Base-by-base conservation (phyloP, 2,888 invertebrate genomes). In the Hypomecis atomaria region DNA sequence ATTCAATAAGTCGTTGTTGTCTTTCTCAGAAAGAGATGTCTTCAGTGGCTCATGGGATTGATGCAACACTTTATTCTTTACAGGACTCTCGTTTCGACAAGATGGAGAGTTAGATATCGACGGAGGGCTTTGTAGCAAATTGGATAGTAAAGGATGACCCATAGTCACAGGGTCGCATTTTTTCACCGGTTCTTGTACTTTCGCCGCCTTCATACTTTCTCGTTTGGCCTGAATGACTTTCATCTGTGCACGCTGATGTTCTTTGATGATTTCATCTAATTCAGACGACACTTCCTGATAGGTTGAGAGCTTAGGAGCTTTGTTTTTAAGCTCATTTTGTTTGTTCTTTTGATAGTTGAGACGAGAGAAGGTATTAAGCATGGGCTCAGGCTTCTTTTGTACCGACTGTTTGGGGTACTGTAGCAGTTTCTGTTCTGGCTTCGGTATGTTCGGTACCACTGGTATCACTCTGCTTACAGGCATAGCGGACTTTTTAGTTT, bases 271-370 rank as follows among this genome's bases (percentile, higher is more conserved):
- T 64, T 71, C 74, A 59, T 70, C 71, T 36, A 67, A 40, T 48
- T 72, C 73, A 11, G 66, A 42, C 6, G 66, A 66, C 1, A 66
- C 59, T 55, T 68, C 55, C 11, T 66, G 62, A 60, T 70, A 68
- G 11, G 65, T 60, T 53, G 61, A 45, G 7, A 23, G 40, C 37
- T 59, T 50, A n/a, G 78, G 71, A 50, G 71, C 54, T 36, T 74
- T 58, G 37, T 73, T 74, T 73, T 83, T 86, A 5, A 69, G 70
- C 57, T 88, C 87, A 37, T 65, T 76, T 71, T 87, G 87, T 74
- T 88, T 87, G 66, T 81, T 89, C 75, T 87, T 92, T 70, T 90
- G 89, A 69, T 91, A 92, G 69, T 84, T 90, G 53, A 87, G 85
- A 37, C 92, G 86, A 10, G 92, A 79, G 72, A 92, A 92, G 3